A percentile compares a stretch with the other conserved stretches of the same genome.
phyloP scores from a whole-genome alignment of 1,140 invertebrate species.

The Euura lappo region DNA sequence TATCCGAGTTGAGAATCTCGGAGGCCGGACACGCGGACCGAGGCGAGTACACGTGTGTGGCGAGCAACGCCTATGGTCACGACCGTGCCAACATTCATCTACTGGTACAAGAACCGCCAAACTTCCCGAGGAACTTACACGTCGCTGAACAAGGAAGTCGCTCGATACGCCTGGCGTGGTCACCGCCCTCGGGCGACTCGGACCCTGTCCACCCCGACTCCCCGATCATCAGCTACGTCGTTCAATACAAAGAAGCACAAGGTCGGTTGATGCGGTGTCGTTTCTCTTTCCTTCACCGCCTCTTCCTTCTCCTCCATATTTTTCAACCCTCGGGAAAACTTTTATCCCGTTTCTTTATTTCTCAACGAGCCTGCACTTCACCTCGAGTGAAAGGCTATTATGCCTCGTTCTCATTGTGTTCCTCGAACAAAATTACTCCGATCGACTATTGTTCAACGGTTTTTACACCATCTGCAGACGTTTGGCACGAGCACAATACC shows the following conservation, averaged over 20 bases:
- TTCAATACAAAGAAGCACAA: constrained; percentile 68
- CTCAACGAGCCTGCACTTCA: constrained; percentile 26
- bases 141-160: constrained; percentile 66
- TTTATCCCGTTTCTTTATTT: constrained; percentile 21
- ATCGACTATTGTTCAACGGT: no score
- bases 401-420: not conserved
- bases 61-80: constrained; percentile 72
- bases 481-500: constrained; percentile 64
- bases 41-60: constrained; percentile 73
- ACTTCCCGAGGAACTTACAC: constrained; percentile 67
- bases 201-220: constrained; percentile 60
- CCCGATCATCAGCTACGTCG: constrained; percentile 66
- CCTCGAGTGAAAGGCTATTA: not conserved
- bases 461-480: constrained; percentile 45
- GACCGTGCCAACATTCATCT: constrained; percentile 71
- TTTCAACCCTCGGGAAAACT: constrained; percentile 5
- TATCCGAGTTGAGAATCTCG: constrained; percentile 67
- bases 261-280: constrained; percentile 46
- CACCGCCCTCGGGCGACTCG: constrained; percentile 57
- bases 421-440: no score
- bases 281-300: not conserved
- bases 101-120: constrained; percentile 73
- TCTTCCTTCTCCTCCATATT: not conserved
- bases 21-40: constrained; percentile 69
- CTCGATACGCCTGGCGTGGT: constrained; percentile 67